These are phyloP conservation scores for Baccha elongata DNA, from an alignment of 2,888 invertebrate genomes.

Conservation along the genomic window DNA sequence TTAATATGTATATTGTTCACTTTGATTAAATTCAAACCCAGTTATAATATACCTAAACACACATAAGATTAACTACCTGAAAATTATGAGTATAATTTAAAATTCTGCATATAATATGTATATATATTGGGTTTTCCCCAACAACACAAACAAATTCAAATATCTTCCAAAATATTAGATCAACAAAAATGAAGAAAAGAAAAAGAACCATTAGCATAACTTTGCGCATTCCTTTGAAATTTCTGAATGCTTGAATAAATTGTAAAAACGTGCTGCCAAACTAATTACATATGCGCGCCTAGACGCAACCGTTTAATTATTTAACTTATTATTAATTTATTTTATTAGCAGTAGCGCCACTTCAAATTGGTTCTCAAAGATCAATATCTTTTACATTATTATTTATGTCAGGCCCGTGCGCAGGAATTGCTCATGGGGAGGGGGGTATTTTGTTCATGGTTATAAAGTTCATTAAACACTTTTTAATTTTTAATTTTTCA, in stretches of 20 bases:
- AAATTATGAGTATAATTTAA: neutral
- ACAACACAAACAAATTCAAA: neutral
- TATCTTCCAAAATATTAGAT: slow-evolving; percentile 2
- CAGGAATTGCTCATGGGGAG: too few species aligned
- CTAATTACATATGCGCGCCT: slow-evolving; percentile 35
- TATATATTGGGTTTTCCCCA: slow-evolving; percentile 7
- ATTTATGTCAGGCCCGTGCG: neutral
- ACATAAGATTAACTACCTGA: neutral
- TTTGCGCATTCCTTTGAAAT: neutral
- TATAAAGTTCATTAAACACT: too few species aligned
- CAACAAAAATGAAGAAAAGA: neutral
- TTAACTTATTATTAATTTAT: slow-evolving; percentile 16
- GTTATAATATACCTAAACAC: slow-evolving; percentile 1
- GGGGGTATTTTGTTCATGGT: too few species aligned
- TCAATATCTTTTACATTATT: neutral
- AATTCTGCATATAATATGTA: slow-evolving; percentile 4
- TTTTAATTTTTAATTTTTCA: too few species aligned
- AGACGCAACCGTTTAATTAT: slow-evolving; percentile 35
- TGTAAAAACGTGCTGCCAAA: slow-evolving; percentile 46
- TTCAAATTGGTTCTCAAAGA: slow-evolving; percentile 11
- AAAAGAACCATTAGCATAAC: slow-evolving; percentile 9
- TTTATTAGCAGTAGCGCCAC: slow-evolving; percentile 51
- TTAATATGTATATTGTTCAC: neutral
- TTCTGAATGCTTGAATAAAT: slow-evolving; percentile 19
- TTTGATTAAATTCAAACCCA: neutral